Evolutionary conservation across 2,797 vertebrate genomes (phyloP).

Genomic region (Coregonus suidteri): DNA sequence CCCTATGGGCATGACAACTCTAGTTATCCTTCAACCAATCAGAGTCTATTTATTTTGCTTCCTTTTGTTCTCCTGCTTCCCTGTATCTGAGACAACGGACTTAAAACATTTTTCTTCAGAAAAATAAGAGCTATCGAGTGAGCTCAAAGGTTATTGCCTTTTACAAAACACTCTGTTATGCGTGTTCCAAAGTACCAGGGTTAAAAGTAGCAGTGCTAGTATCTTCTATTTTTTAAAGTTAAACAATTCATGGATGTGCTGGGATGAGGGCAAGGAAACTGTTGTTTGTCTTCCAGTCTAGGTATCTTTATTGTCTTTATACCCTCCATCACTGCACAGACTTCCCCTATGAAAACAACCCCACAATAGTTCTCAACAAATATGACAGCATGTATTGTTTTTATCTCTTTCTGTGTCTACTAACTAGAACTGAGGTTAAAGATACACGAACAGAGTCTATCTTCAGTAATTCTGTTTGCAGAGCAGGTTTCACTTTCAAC

Average conservation of each 20-base stretch:
- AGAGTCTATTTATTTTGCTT: too few relatives aligned
- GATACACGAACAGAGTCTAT: constrained; percentile 7
- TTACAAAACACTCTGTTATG: neutral
- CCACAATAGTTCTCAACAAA: constrained; percentile 52
- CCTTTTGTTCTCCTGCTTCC: too few relatives aligned
- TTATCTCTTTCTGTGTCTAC: constrained; percentile 42
- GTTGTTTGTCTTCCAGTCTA: constrained; percentile 5
- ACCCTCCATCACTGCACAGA: constrained; percentile 6
- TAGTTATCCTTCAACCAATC: too few relatives aligned
- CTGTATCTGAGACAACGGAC: too few relatives aligned
- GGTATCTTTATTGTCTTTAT: neutral
- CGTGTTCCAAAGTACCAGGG: constrained; percentile 20
- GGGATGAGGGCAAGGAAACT: constrained; percentile 28
- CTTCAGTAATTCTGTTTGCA: constrained; percentile 2
- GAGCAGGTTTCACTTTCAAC: neutral
- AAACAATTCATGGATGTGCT: constrained; percentile 72
- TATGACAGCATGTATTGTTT: constrained; percentile 46
- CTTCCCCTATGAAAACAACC: constrained; percentile 40
- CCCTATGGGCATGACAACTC: too few relatives aligned
- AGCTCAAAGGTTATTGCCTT: neutral
- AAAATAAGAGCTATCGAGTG: neutral
- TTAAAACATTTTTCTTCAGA: neutral
- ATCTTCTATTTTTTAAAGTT: constrained; percentile 31
- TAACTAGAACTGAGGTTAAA: constrained; percentile 37
- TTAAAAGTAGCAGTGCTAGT: constrained; percentile 22